Percentiles rank a stretch among this genome's conserved stretches.
These are phyloP conservation scores for Trichonephila clavata DNA, from an alignment of 1,140 invertebrate genomes.

Conservation along the genomic window DNA sequence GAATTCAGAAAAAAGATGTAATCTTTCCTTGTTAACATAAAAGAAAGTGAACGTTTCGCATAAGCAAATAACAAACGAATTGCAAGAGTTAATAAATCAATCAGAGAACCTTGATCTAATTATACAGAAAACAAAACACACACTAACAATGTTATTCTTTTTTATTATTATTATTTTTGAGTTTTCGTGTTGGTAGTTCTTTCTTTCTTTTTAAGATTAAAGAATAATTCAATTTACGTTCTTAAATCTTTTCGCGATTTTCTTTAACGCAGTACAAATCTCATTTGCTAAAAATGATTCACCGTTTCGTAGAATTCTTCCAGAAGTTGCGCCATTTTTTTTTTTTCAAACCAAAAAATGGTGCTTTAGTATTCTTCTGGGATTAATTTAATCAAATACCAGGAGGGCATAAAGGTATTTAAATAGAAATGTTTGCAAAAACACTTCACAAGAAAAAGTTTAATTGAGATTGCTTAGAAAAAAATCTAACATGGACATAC, in stretches of 20 bases:
- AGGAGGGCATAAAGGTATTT: not conserved
- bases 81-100: slow-evolving; percentile 3
- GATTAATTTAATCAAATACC: not conserved
- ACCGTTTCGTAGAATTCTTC: not conserved
- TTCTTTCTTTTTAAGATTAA: not conserved
- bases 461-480: too few relatives aligned
- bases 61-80: not conserved
- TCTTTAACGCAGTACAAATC: not conserved
- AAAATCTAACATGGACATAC: too few relatives aligned
- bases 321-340: too few relatives aligned
- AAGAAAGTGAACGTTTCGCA: not conserved
- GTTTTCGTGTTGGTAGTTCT: not conserved
- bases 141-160: not conserved
- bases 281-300: not conserved
- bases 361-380: not conserved
- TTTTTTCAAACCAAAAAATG: not conserved
- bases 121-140: not conserved
- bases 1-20: not conserved
- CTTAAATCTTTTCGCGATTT: not conserved
- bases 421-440: too few relatives aligned
- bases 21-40: not conserved
- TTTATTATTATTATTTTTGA: not conserved
- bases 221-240: not conserved
- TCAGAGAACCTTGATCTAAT: not conserved
- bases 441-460: too few relatives aligned